Evolutionary conservation across 2,888 invertebrate genomes (phyloP), one percentile per base, ranked within the genome.

Genomic region (Rutpela maculata): DNA sequence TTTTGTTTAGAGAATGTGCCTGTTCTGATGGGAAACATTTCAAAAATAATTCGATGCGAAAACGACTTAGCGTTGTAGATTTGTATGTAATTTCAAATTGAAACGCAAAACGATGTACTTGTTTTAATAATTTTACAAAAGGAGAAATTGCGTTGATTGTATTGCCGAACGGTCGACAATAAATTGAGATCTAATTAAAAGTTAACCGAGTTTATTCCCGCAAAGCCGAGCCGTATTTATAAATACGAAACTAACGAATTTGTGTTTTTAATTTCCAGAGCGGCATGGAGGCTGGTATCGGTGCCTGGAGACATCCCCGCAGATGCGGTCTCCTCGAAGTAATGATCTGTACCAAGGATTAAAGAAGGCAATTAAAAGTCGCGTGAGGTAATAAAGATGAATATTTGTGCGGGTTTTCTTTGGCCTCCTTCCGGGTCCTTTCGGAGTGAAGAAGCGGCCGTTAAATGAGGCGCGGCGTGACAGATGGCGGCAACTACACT

Each of bases 391-490:
- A 87, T 87, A 87, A 87, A 87, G 87, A 87, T 86, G 86, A 86
- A 87, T 87, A 87, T 86, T 86, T 85, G 83, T 83, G 82, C 76
- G 81, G 78, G 81, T 81, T 84, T 82, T 83, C 82, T 78, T 75
- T 73, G 76, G 79, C 80, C 81, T 84, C 80, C 83, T 81, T 84
- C 84, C 83, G 83, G 79, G 78, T 84, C 83, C 81, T 82, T 81
- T 82, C 72, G 77, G 82, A 83, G 84, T 83, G 84, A 86, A 86
- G 86, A 86, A 85, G 86, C 85, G 85, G 82, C 84, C 84, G 85
- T 84, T 87, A 87, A 88, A 88, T 87, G 87, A 87, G 87, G 85
- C 87, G 85, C 86, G 84, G 83, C 85, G 84, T 87, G 87, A 88
- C 87, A 88, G 87, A 88, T 88, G 87, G 86, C 85, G 83, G 83